Evolutionary conservation across 1,140 invertebrate genomes (phyloP), one percentile per base, ranked within the genome.

Genomic region (Drosophila ambigua): DNA sequence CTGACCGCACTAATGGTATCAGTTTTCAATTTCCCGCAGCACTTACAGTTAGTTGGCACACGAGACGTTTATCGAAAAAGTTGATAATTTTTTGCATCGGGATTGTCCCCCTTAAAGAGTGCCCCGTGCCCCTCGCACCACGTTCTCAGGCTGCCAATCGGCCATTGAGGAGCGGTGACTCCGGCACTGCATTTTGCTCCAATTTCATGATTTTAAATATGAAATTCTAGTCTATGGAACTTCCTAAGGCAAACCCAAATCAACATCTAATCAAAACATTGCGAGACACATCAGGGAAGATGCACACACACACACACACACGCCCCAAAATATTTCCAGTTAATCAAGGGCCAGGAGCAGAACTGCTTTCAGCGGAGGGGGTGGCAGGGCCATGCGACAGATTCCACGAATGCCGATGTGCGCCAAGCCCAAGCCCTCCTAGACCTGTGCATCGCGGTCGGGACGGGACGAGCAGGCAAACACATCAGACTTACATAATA

Each of bases 81-180:
- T 53, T 84, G 80, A 79, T 84, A 79, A 85, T 83, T 79, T 20
- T 79, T 39, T 39, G 80, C 80, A 73, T 72, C 59, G 71, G 79
- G 26, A 49, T 58, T 31, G 49, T 44, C 39, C 20, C 20, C 20
- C 55, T 52, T 16, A 24, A 44, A 53, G 61, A 23, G 20, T 20
- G 20, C 20, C 20, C 20, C 20, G 20, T 20, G 20, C 20, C 20
- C 20, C 20, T n/a, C n/a, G 0, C 20, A 1, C 20, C 20, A 0
- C 20, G 20, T 20, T 2, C 20, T 1, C 20, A 20, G 20, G 1
- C 20, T 20, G 20, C 23, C 23, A 24, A 24, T 24, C 4, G 23
- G 23, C 23, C 4, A 24, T 24, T 24, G 4, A 24, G 23, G 0
- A 24, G 23, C 3, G 23, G 3, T 4, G 23, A 24, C 4, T 24